Conservation (phyloP, 2,113 vertebrate species). For the Merops nubicus region DNA sequence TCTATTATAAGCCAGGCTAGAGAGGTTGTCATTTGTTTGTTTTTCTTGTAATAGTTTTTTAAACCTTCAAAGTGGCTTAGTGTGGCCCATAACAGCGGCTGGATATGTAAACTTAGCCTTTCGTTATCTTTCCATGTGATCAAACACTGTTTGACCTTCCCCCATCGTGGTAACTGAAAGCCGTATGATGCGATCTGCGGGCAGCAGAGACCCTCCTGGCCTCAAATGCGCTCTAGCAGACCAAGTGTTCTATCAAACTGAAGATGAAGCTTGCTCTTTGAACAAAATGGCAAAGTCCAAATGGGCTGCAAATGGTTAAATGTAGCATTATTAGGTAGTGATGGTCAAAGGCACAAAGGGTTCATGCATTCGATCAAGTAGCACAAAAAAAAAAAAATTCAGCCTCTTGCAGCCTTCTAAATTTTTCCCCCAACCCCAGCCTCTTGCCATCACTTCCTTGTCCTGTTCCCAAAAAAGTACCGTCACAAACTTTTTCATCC, state of each 20-base stretch:
- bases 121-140: conserved; percentile 76
- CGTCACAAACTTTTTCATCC: conserved; percentile 78
- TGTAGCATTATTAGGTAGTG: conserved; percentile 78
- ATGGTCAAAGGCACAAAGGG: conserved; percentile 84
- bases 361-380: conserved; percentile 80
- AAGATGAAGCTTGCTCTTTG: conserved; percentile 81
- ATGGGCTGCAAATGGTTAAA: conserved; percentile 78
- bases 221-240: conserved; percentile 53
- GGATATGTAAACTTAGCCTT: conserved; percentile 81
- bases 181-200: conserved; percentile 67
- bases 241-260: conserved; percentile 73
- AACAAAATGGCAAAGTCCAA: conserved; percentile 77
- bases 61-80: conserved; percentile 80
- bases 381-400: conserved; percentile 78
- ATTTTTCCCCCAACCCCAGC: conserved; percentile 76
- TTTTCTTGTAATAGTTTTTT: conserved; percentile 57
- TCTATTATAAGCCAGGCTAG: conserved; percentile 76
- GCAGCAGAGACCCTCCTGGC: conserved; percentile 28
- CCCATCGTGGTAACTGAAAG: conserved; percentile 76
- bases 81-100: conserved; percentile 80
- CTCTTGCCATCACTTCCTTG: conserved; percentile 82
- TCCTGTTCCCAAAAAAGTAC: conserved; percentile 82
- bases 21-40: conserved; percentile 56
- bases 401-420: conserved; percentile 77
- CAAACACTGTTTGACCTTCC: conserved; percentile 81